Conservation (phyloP, 1,140 invertebrate species). For the Leptinotarsa lineolata region DNA sequence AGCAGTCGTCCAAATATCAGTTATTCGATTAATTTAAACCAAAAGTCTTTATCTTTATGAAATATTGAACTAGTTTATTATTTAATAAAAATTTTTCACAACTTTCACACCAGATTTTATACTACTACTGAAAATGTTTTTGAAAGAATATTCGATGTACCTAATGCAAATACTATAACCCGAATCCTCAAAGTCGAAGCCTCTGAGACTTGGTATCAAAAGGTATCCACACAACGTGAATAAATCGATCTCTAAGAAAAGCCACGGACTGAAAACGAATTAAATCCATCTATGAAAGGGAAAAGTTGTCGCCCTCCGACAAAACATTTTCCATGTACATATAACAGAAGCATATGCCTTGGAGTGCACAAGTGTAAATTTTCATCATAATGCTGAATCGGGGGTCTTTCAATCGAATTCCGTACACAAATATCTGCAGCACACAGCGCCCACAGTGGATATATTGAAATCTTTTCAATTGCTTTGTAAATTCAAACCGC, state of each 20-base stretch:
- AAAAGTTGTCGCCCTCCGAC: conserved; percentile 31
- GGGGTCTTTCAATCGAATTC: conserved; percentile 51
- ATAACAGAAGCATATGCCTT: conserved; percentile 51
- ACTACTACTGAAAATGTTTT: too few relatives aligned
- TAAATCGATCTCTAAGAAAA: conserved; percentile 34
- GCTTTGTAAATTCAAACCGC: conserved; percentile 56
- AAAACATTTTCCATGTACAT: conserved; percentile 7
- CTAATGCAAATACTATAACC: too few relatives aligned
- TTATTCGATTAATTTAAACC: too few relatives aligned
- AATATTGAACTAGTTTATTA: too few relatives aligned
- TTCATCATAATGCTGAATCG: conserved; percentile 55
- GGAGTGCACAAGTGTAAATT: conserved; percentile 58
- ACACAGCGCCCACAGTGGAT: conserved; percentile 51
- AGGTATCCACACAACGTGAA: conserved; percentile 25
- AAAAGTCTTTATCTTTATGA: too few relatives aligned
- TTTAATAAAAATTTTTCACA: too few relatives aligned
- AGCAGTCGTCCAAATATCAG: too few relatives aligned
- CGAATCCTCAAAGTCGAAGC: too few relatives aligned
- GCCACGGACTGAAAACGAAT: conserved; percentile 46
- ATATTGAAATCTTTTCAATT: conserved; percentile 57
- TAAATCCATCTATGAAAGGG: conserved; percentile 51
- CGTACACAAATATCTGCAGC: conserved; percentile 53
- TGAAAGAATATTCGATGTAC: too few relatives aligned
- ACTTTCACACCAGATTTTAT: too few relatives aligned
- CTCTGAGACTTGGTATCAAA: background rate